A percentile compares a stretch with the other conserved stretches of the same genome.
Evolutionary conservation across 2,888 invertebrate genomes (phyloP).

Genomic region (Aphelenchoides bicaudatus): DNA sequence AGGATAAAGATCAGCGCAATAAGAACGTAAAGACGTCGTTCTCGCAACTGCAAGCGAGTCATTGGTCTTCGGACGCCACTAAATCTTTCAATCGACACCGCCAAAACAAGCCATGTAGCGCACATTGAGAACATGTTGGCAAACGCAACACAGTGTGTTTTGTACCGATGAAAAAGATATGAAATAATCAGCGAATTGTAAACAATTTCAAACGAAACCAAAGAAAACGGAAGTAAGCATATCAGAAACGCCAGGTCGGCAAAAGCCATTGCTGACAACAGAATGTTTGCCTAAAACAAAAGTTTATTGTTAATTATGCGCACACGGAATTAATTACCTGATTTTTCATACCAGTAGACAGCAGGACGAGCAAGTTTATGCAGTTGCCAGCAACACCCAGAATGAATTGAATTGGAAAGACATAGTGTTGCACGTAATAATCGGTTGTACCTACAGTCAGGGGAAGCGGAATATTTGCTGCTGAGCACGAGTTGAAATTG

Average conservation of each 20-base stretch:
- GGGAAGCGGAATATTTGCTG: slow-evolving; percentile 8
- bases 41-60: slow-evolving; percentile 36
- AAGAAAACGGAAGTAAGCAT: slow-evolving; percentile 36
- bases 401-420: slow-evolving; percentile 51
- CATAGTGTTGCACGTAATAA: slow-evolving; percentile 38
- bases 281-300: slow-evolving; percentile 44
- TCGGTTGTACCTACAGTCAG: slow-evolving; percentile 25
- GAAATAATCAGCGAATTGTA: slow-evolving; percentile 35
- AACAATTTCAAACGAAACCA: slow-evolving; percentile 40
- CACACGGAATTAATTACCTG: slow-evolving; percentile 33
- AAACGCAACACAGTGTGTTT: slow-evolving; percentile 31
- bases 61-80: slow-evolving; percentile 52
- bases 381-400: slow-evolving; percentile 50
- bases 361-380: slow-evolving; percentile 48
- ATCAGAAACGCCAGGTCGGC: slow-evolving; percentile 47
- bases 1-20: slow-evolving; percentile 31
- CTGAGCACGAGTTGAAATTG: too few relatives aligned
- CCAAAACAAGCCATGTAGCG: slow-evolving; percentile 48
- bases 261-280: slow-evolving; percentile 54
- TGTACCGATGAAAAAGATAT: slow-evolving; percentile 29
- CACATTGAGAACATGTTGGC: slow-evolving; percentile 41
- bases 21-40: slow-evolving; percentile 26
- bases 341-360: slow-evolving; percentile 48
- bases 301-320: not conserved
- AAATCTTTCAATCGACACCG: slow-evolving; percentile 54